phyloP scores from a whole-genome alignment of 2,888 invertebrate species.

The Ophion costatus region DNA sequence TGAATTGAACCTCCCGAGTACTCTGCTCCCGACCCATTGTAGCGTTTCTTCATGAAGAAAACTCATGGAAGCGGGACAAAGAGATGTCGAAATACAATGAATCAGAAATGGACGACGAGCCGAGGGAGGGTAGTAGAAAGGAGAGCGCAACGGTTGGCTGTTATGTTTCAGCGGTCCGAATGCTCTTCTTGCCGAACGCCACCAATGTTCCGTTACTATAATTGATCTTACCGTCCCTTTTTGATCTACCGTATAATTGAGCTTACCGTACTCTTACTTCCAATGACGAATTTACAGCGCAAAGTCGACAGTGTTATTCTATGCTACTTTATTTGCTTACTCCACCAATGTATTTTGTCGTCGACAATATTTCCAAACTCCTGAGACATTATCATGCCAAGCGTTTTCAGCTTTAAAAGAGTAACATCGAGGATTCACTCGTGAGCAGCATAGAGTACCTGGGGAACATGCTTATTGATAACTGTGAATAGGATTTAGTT shows the following conservation, averaged over 20 bases:
- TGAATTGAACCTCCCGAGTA: constrained; percentile 68
- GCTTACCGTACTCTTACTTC: not conserved
- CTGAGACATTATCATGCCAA: too few relatives aligned
- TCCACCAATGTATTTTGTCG: too few relatives aligned
- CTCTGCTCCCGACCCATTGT: constrained; percentile 56
- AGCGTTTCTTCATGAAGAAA: constrained; percentile 23
- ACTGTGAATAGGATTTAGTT: constrained; percentile 1
- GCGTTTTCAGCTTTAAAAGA: not conserved
- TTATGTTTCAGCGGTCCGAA: constrained; percentile 9
- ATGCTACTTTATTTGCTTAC: not conserved
- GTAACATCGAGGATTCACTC: not conserved
- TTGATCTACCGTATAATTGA: not conserved
- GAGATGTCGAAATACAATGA: constrained; percentile 52
- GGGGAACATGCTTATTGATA: not conserved
- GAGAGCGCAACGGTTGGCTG: constrained; percentile 9
- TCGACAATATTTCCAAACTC: too few relatives aligned
- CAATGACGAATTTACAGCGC: not conserved
- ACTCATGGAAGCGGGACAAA: not conserved
- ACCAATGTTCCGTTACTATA: not conserved
- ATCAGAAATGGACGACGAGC: not conserved
- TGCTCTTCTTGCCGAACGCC: not conserved
- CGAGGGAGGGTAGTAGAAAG: not conserved
- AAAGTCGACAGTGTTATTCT: not conserved
- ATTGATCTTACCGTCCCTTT: not conserved
- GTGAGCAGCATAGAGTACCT: not conserved